Conservation (phyloP, 2,797 vertebrate genomes). For the Okamejei kenojei region DNA sequence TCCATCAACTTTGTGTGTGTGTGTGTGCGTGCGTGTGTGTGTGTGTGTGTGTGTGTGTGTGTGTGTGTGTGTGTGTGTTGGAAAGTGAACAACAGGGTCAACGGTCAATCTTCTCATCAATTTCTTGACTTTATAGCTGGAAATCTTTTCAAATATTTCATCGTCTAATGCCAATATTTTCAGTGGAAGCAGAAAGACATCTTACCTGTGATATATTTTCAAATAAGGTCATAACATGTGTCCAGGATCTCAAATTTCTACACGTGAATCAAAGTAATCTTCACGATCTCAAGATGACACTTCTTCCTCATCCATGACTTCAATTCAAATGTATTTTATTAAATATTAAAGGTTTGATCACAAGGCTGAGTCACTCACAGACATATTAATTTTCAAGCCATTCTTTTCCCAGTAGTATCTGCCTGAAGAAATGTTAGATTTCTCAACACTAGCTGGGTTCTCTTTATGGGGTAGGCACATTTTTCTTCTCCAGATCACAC, state of each 20-base stretch:
- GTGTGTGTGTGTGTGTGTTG: background rate
- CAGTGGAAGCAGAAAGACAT: background rate
- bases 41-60: too few species aligned
- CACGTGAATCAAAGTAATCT: background rate
- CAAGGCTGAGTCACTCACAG: background rate
- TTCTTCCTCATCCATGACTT: background rate
- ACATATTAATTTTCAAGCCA: background rate
- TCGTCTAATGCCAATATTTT: background rate
- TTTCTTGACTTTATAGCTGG: background rate
- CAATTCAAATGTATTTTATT: background rate
- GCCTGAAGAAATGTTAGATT: background rate
- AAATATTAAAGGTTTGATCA: background rate
- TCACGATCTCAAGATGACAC: background rate
- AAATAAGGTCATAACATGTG: background rate
- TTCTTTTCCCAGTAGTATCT: background rate
- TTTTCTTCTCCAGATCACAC: background rate
- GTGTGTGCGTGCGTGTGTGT: background rate
- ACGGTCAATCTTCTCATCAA: background rate
- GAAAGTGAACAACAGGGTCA: background rate
- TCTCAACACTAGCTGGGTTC: background rate
- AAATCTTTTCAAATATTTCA: background rate
- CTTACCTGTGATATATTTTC: background rate
- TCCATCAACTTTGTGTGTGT: background rate
- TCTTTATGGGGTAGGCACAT: background rate
- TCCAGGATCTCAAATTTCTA: background rate